These are phyloP conservation scores for Siniperca knerii DNA, from an alignment of 2,113 vertebrate species.

Conservation along the genomic window DNA sequence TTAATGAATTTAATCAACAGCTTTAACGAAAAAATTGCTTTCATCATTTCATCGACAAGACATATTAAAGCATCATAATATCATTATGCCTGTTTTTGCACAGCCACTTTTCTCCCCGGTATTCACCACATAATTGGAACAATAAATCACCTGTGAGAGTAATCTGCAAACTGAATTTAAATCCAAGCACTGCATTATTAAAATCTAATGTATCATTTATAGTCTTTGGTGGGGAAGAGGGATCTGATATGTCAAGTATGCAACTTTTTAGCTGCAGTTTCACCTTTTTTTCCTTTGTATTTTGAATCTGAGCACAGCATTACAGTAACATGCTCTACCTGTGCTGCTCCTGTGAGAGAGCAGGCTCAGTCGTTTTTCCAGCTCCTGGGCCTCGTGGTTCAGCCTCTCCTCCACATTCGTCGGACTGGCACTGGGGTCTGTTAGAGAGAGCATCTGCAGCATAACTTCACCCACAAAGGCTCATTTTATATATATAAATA, in stretches of 20 bases:
- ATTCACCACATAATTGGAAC: conserved; percentile 22
- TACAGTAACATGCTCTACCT: conserved; percentile 80
- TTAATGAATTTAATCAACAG: conserved; percentile 16
- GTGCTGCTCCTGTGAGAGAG: conserved; percentile 90
- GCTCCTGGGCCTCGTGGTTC: conserved; percentile 90
- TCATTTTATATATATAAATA: neutral
- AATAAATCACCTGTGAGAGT: conserved; percentile 25
- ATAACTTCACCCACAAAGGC: neutral
- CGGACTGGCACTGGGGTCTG: conserved; percentile 86
- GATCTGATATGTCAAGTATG: neutral
- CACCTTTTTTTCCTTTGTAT: too few species aligned
- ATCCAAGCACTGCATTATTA: conserved; percentile 1
- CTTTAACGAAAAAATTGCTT: neutral
- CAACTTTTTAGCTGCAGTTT: too few species aligned
- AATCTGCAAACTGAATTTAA: conserved; percentile 10
- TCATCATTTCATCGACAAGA: conserved; percentile 1
- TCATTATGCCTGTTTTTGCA: neutral
- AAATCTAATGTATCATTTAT: conserved; percentile 11
- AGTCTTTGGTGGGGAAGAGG: too few species aligned
- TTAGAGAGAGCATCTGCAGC: neutral
- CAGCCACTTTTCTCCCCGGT: neutral
- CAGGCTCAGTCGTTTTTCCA: conserved; percentile 94
- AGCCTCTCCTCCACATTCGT: conserved; percentile 86
- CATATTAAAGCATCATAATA: neutral
- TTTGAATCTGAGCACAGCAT: neutral